phyloP scores from a whole-genome alignment of 1,140 invertebrate genomes.

The Psix sp. region DNA sequence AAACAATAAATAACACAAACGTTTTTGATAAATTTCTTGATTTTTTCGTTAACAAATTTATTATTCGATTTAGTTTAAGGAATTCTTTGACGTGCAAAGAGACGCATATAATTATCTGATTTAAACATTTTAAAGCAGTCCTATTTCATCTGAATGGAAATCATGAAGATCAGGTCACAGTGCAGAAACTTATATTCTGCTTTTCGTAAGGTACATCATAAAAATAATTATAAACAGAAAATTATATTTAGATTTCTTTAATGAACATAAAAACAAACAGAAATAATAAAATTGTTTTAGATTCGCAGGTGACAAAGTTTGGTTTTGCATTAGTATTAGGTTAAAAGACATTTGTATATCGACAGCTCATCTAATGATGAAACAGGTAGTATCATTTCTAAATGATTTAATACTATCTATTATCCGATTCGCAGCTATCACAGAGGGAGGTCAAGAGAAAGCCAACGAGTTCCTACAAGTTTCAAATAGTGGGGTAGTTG shows the following conservation, averaged over 20 bases:
- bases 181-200: not conserved
- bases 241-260: not conserved
- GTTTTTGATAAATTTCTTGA: too few relatives aligned
- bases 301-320: slow-evolving; percentile 16
- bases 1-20: too few relatives aligned
- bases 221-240: not conserved
- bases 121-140: too few relatives aligned
- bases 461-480: slow-evolving; percentile 16
- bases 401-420: slow-evolving; percentile 5
- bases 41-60: too few relatives aligned
- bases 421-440: slow-evolving; percentile 8
- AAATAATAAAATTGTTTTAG: not conserved
- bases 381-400: slow-evolving; percentile 4
- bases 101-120: too few relatives aligned
- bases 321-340: not conserved
- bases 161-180: not conserved
- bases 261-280: too few relatives aligned
- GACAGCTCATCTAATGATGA: not conserved
- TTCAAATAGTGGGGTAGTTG: slow-evolving; percentile 12
- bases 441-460: slow-evolving; percentile 5
- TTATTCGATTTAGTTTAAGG: too few relatives aligned
- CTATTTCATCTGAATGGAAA: too few relatives aligned
- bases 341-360: slow-evolving; percentile 8
- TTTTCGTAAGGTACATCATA: not conserved
- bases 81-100: too few relatives aligned